Evolutionary conservation across 2,797 vertebrate genomes (phyloP), one percentile per base, ranked within the genome.

Genomic region (Enteromius thamalakanensis): DNA sequence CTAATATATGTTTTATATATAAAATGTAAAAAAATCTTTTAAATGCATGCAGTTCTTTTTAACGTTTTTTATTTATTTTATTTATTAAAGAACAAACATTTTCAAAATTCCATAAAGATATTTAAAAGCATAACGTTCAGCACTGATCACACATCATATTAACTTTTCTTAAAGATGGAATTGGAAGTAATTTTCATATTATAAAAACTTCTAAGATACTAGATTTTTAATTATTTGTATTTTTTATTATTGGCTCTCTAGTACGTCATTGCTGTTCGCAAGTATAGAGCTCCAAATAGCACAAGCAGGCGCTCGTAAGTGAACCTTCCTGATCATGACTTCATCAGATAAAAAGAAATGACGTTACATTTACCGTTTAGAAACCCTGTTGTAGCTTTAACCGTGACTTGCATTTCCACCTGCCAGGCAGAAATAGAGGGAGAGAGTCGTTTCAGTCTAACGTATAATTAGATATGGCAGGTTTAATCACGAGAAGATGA

Each of bases 401-500:
- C 90, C 87, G 83, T 70, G 85, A 85, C 86, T 77, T 84, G 89
- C 64, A 26, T 85, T 84, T 83, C 8, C 77, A 88, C 83, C 84
- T 85, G 72, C 82, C 58, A 53, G 76, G 69, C 80, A 42, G 76
- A 68, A 80, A 86, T 79, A 82, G 84, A 68, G 86, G 83, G 42
- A 75, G 77, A 64, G 51, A 80, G 83, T 88, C 85, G 69, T 84
- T 87, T 81, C 85, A 67, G 58, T 55, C 80, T 89, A 89, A 45
- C 62, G 86, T 89, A 76, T 93, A 92, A 94, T 94, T 92, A 91
- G 91, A 90, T 84, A 79, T 92, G 92, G 82, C 91, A 92, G 85
- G 86, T 92, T 91, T 92, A 92, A 92, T 94, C 89, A 88, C 85
- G 83, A 83, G 79, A 85, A 87, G 89, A 92, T 91, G 82, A 89